These are phyloP conservation scores for Romanogobio albipinnatus DNA, from an alignment of 2,113 vertebrate species.

Conservation along the genomic window DNA sequence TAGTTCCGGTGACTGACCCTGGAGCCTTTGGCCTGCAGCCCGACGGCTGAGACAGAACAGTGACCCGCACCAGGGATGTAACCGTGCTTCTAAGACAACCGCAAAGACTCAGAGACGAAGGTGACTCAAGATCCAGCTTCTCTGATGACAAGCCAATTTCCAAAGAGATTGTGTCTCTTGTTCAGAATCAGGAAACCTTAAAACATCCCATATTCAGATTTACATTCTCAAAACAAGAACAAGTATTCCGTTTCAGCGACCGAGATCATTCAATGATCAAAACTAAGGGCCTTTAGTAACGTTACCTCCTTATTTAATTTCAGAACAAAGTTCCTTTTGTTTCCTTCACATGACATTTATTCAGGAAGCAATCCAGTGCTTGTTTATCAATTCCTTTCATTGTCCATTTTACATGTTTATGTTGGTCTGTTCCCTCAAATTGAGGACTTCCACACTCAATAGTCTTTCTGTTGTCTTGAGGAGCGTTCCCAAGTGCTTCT, in stretches of 20 bases:
- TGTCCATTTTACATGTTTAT: constrained; percentile 5
- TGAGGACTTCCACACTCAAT: constrained; percentile 35
- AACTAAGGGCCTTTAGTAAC: too few relatives aligned
- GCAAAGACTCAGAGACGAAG: constrained; percentile 5
- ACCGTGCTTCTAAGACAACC: constrained; percentile 28
- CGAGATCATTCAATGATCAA: background rate
- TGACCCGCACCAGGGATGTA: constrained; percentile 27
- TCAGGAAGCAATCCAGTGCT: background rate
- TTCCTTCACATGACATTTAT: background rate
- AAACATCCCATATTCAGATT: background rate
- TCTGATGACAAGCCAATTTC: constrained; percentile 21
- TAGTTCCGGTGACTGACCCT: constrained; percentile 19
- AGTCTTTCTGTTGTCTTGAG: constrained; percentile 43
- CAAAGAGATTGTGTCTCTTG: background rate
- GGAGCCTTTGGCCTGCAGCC: constrained; percentile 25
- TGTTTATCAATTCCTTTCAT: constrained; percentile 14
- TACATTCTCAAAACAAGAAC: background rate
- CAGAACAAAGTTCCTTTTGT: constrained; percentile 2
- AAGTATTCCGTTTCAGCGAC: background rate
- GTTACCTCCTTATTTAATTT: background rate
- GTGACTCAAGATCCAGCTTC: constrained; percentile 9
- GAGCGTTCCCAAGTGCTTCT: constrained; percentile 47
- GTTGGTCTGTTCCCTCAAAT: constrained; percentile 34
- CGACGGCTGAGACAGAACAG: constrained; percentile 34
- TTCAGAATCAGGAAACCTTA: background rate